phyloP scores from a whole-genome alignment of 2,888 invertebrate species.

The Phymatocera aterrima region DNA sequence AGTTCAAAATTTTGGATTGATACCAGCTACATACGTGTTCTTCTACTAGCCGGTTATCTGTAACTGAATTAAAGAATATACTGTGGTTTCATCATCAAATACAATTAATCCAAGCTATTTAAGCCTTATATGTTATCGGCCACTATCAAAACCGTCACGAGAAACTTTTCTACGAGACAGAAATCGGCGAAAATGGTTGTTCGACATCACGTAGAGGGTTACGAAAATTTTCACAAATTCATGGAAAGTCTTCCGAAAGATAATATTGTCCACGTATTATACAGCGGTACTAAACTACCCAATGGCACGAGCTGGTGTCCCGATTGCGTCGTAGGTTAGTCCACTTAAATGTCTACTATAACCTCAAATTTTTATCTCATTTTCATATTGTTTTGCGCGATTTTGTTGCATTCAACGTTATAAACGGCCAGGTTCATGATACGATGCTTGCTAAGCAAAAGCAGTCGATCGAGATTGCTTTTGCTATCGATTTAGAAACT shows the following conservation, averaged over 20 bases:
- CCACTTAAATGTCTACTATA: constrained; percentile 34
- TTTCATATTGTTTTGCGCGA: neutral
- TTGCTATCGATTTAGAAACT: too few species aligned
- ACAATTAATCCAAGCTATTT: neutral
- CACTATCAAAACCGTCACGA: neutral
- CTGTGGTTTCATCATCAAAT: neutral
- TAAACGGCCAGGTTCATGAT: too few species aligned
- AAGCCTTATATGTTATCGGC: neutral
- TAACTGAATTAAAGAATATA: neutral
- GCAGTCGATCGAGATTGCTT: too few species aligned
- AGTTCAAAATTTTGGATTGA: neutral
- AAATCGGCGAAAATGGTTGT: constrained; percentile 73
- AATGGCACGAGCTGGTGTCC: constrained; percentile 91
- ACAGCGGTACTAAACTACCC: constrained; percentile 80
- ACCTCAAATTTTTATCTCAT: constrained; percentile 45
- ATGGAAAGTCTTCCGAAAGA: constrained; percentile 76
- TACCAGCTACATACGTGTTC: neutral
- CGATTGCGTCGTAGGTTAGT: constrained; percentile 89
- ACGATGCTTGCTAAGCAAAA: too few species aligned
- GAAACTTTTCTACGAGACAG: constrained; percentile 15
- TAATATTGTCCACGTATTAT: constrained; percentile 77
- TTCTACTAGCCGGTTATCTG: neutral
- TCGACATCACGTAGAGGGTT: constrained; percentile 77
- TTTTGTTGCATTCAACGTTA: too few species aligned
- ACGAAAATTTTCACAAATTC: constrained; percentile 79